Evolutionary conservation across 2,888 invertebrate genomes (phyloP), one percentile per base, ranked within the genome.

Genomic region (Rhamnusium bicolor): DNA sequence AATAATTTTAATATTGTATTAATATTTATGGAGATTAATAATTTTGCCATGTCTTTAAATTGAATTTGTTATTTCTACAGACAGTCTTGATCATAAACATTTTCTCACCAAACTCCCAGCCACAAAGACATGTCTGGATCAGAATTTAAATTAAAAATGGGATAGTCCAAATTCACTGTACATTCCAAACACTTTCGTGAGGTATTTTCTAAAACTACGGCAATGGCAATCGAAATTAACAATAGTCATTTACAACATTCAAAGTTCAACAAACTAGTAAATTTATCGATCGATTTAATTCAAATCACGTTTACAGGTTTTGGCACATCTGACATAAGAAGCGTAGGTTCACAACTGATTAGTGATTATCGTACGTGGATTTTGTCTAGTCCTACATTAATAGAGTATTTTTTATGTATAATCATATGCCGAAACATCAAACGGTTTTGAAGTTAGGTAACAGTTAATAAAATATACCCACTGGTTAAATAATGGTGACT

Each of bases 311-410:
- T n/a, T 14, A 24, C 6, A 7, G 27, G 24, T n/a, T 24, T n/a
- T 19, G 54, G 54, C 27, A 24, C 54, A 54, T 54, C 21, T 54
- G 54, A 54, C 54, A 54, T 21, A n/a, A 19, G 21, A n/a, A 24
- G 24, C 27, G 54, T 54, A 21, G 54, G 54, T 54, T 54, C 54
- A 12, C 4, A 40, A 40, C n/a, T 40, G n/a, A n/a, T 40, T 40
- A 32, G 32, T 12, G 40, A 40, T 40, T 40, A 40, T 12, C n/a
- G 40, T 40, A 40, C 12, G 40, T 40, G 40, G 40, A 40, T 40
- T 40, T 40, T 40, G 12, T 40, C n/a, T 40, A 12, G 40, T 10
- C 40, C 32, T 32, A 32, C 32, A 32, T 32, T 32, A n/a, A n/a
- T n/a, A n/a, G n/a, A 32, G 32, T 10, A 32, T 32, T 32, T 32